A percentile compares a stretch with the other conserved stretches of the same genome.
Evolutionary conservation across 2,113 vertebrate genomes (phyloP).

Genomic region (Gambusia holbrooki): DNA sequence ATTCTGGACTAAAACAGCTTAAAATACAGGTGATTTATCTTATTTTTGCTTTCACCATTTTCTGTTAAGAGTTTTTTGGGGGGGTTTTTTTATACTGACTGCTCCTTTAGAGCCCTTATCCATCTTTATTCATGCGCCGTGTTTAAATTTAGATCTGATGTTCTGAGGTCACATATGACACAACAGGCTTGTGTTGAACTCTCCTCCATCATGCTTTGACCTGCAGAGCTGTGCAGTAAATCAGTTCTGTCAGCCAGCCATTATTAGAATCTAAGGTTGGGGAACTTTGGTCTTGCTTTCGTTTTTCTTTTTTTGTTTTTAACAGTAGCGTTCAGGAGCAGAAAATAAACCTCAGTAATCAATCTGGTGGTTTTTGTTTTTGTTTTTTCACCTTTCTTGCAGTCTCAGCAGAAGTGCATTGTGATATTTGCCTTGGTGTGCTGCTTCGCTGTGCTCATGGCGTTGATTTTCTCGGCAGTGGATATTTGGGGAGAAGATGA

Average conservation of each 20-base stretch:
- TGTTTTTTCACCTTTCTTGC: slow-evolving; percentile 60
- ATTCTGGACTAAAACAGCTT: neutral
- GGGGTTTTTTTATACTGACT: no score
- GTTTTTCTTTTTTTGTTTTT: neutral
- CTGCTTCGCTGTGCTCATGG: slow-evolving; percentile 94
- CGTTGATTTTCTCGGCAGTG: slow-evolving; percentile 95
- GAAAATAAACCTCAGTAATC: slow-evolving; percentile 46
- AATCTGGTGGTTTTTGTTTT: slow-evolving; percentile 10
- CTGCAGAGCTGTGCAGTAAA: slow-evolving; percentile 65
- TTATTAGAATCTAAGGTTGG: slow-evolving; percentile 53
- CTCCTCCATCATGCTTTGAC: slow-evolving; percentile 36
- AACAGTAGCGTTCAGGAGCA: slow-evolving; percentile 12
- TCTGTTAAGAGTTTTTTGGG: neutral
- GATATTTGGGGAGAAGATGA: slow-evolving; percentile 94
- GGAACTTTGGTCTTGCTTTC: slow-evolving; percentile 54
- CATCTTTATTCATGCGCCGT: slow-evolving; percentile 1
- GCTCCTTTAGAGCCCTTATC: neutral
- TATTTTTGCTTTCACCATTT: slow-evolving; percentile 1
- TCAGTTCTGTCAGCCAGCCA: slow-evolving; percentile 36
- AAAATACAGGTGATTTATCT: neutral
- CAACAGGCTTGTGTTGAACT: slow-evolving; percentile 34
- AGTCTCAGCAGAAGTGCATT: slow-evolving; percentile 98
- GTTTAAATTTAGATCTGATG: slow-evolving; percentile 26
- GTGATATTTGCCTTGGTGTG: slow-evolving; percentile 95
- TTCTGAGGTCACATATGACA: slow-evolving; percentile 19